Evolutionary conservation across 2,797 vertebrate species (phyloP).

Genomic region (Huso huso): DNA sequence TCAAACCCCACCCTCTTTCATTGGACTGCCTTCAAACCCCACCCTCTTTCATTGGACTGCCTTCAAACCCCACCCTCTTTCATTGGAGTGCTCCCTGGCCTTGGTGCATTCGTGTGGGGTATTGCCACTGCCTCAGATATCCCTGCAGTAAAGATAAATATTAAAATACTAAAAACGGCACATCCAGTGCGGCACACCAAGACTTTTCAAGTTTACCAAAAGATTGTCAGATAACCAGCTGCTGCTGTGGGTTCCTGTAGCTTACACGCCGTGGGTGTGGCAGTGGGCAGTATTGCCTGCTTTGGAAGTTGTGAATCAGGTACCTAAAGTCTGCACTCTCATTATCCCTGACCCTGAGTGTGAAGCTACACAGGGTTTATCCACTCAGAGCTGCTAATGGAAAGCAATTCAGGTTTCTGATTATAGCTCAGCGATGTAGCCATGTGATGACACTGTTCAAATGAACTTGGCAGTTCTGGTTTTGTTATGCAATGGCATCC

Average conservation of each 20-base stretch:
- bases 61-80: too few species aligned
- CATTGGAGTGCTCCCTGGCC: too few species aligned
- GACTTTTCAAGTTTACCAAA: background rate
- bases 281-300: constrained; percentile 1
- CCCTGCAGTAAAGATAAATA: too few species aligned
- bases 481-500: background rate
- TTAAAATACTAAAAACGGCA: background rate
- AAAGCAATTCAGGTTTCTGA: background rate
- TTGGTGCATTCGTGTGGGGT: too few species aligned
- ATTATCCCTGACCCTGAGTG: background rate
- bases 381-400: background rate
- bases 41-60: too few species aligned
- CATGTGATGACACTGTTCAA: constrained; percentile 1
- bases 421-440: background rate
- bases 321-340: background rate
- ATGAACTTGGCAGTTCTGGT: background rate
- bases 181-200: background rate
- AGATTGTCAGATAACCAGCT: background rate
- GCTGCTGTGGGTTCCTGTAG: background rate
- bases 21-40: too few species aligned
- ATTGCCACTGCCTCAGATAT: too few species aligned
- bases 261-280: background rate
- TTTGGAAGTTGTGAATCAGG: background rate
- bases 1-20: too few species aligned
- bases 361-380: background rate